Evolutionary conservation across 92 coral and sea anemone species (phyloP).

Genomic region (Montipora capitata): DNA sequence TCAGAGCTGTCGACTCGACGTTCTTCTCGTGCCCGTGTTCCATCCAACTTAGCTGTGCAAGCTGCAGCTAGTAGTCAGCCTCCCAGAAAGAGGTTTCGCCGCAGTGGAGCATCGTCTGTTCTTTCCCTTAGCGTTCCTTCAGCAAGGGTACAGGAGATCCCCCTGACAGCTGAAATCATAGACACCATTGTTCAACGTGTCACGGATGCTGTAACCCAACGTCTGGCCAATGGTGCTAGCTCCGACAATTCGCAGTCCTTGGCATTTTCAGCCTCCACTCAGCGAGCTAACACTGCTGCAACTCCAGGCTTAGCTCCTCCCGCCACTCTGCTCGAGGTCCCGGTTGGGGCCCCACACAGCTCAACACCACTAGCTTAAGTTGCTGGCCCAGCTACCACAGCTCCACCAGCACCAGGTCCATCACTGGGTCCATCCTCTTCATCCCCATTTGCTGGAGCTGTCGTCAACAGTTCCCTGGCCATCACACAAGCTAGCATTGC

Average conservation of each 20-base stretch:
- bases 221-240: neutral
- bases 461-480: conserved; percentile 3
- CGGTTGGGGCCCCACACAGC: neutral
- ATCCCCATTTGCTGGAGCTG: conserved; percentile 11
- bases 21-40: neutral
- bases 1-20: no score
- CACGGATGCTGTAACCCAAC: no score
- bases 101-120: no score
- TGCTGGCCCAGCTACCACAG: conserved; percentile 16
- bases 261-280: conserved; percentile 8
- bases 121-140: no score
- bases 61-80: no score
- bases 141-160: no score
- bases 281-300: neutral
- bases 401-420: neutral
- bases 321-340: conserved; percentile 1
- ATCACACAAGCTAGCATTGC: conserved; percentile 8
- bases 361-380: conserved; percentile 8
- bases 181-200: no score
- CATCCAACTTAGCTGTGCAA: neutral
- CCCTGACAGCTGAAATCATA: no score
- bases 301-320: conserved; percentile 17
- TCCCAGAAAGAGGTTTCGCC: no score
- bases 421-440: neutral
- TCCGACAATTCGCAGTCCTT: no score